Evolutionary conservation across 2,797 vertebrate species (phyloP).

Genomic region (Silurus aristotelis): DNA sequence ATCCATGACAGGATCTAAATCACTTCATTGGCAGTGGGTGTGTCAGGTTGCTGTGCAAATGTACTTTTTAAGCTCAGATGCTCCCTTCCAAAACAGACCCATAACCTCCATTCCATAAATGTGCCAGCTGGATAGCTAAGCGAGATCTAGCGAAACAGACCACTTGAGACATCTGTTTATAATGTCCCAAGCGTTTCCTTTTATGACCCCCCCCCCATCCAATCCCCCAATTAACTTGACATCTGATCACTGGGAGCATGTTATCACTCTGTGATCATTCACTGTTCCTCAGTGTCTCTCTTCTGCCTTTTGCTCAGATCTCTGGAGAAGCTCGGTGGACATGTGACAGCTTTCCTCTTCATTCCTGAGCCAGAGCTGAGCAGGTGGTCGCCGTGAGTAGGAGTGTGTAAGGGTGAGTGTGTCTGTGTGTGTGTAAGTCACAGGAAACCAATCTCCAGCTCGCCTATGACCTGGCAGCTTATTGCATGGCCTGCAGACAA

Average conservation of each 20-base stretch:
- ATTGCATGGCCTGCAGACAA: conserved; percentile 35
- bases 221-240: conserved; percentile 34
- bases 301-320: background rate
- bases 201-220: background rate
- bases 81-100: conserved; percentile 10
- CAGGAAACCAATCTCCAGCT: conserved; percentile 29
- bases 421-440: conserved; percentile 6
- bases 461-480: conserved; percentile 5
- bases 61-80: background rate
- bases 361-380: conserved; percentile 1
- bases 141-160: background rate
- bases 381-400: background rate
- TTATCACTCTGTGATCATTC: conserved; percentile 12
- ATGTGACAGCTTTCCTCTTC: background rate
- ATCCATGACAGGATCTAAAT: background rate
- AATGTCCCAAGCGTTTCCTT: conserved; percentile 8
- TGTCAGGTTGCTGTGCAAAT: background rate
- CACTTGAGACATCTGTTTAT: conserved; percentile 21
- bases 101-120: conserved; percentile 35
- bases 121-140: conserved; percentile 7
- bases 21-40: background rate
- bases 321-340: conserved; percentile 8
- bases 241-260: conserved; percentile 9
- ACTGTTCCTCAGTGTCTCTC: conserved; percentile 24
- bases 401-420: background rate